Evolutionary conservation across 2,113 vertebrate genomes (phyloP).

Genomic region (Ctenodactylus gundi): DNA sequence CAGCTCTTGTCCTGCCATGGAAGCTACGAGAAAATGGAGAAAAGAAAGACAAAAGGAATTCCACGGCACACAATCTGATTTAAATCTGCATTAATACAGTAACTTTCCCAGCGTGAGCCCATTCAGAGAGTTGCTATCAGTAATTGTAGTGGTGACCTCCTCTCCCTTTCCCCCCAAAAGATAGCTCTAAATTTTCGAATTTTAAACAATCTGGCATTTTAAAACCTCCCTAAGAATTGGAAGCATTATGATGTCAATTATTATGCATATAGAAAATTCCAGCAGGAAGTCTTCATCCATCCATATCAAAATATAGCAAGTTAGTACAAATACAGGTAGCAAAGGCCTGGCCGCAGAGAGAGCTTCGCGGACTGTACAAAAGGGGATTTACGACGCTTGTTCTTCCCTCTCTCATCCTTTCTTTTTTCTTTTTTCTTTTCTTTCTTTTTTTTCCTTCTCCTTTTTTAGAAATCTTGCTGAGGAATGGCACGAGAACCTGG

Average conservation of each 20-base stretch:
- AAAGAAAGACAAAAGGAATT: neutral
- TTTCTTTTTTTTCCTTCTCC: neutral
- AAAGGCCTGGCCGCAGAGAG: accelerated
- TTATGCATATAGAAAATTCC: neutral
- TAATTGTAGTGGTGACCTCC: neutral
- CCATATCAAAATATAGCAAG: neutral
- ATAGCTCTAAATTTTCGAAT: neutral
- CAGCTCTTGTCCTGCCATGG: neutral
- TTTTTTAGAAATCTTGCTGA: neutral
- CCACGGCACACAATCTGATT: neutral
- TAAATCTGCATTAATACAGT: neutral
- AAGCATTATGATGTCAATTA: neutral
- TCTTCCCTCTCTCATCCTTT: accelerated
- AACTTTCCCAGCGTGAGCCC: neutral
- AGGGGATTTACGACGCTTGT: accelerated
- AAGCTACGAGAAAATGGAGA: neutral
- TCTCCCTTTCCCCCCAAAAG: neutral
- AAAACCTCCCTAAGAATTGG: neutral
- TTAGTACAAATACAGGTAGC: neutral
- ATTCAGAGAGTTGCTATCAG: neutral
- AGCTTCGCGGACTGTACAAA: neutral
- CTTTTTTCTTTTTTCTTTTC: neutral
- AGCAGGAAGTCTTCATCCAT: neutral
- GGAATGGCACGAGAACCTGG: accelerated
- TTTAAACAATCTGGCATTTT: neutral